Percentiles rank a stretch among this genome's conserved stretches.
Evolutionary conservation across 2,797 vertebrate genomes (phyloP).

Genomic region (Oreochromis mossambicus): DNA sequence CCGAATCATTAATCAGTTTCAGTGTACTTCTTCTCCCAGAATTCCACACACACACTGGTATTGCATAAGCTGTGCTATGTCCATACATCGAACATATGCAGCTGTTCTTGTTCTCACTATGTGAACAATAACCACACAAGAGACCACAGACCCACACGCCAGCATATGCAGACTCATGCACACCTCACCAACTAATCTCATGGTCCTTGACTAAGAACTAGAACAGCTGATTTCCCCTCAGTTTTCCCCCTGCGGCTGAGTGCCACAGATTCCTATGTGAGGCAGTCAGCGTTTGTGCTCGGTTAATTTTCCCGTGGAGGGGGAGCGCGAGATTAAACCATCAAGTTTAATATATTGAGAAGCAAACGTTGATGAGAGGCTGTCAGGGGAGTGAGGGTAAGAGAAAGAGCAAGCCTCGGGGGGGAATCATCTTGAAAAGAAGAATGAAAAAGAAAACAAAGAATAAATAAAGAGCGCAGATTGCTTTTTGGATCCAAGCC

Average conservation of each 20-base stretch:
- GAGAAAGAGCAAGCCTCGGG: conserved; percentile 30
- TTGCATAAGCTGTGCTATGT: background rate
- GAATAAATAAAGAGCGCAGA: conserved; percentile 59
- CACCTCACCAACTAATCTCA: conserved; percentile 39
- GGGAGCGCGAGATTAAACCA: conserved; percentile 64
- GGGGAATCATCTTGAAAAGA: conserved; percentile 54
- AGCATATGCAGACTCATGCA: background rate
- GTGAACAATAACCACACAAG: background rate
- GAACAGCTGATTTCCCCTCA: conserved; percentile 68
- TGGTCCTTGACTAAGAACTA: conserved; percentile 41
- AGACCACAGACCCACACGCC: background rate
- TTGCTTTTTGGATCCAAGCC: conserved; percentile 51
- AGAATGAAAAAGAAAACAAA: conserved; percentile 43
- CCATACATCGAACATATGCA: conserved; percentile 6
- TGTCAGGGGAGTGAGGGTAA: conserved; percentile 35
- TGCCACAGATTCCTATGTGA: conserved; percentile 66
- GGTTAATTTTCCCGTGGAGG: conserved; percentile 64
- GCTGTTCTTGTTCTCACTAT: conserved; percentile 24
- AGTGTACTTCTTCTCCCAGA: conserved; percentile 6
- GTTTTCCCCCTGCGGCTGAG: conserved; percentile 52
- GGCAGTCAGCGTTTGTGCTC: conserved; percentile 70
- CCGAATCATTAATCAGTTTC: background rate
- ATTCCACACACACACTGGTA: background rate
- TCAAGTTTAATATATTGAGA: conserved; percentile 68
- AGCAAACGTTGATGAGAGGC: conserved; percentile 48